Percentiles rank a stretch among this genome's conserved stretches.
Evolutionary conservation across 53 echinoderm and acorn worm genomes (phyloP).

Genomic region (Apostichopus leukothele): DNA sequence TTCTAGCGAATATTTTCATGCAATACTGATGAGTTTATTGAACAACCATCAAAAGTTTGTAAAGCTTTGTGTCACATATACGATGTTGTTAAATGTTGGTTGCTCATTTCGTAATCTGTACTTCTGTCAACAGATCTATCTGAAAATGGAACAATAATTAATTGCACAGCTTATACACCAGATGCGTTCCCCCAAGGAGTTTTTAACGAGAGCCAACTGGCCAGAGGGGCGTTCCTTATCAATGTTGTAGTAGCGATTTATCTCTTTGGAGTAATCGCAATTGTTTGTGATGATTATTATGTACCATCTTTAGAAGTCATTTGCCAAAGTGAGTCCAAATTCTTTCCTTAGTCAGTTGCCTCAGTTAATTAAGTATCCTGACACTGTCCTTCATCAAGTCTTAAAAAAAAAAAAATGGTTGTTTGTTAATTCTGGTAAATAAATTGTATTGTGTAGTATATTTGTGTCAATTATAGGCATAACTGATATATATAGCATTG

Average conservation of each 20-base stretch:
- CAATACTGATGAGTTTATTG: no score
- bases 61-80: no score
- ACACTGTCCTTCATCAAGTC: no score
- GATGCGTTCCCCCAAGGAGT: constrained; percentile 37
- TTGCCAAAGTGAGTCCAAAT: constrained; percentile 47
- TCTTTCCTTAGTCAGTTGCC: not conserved
- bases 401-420: no score
- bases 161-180: constrained; percentile 19
- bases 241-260: constrained; percentile 36
- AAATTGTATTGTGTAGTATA: no score
- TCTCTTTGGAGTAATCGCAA: constrained; percentile 36
- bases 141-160: not conserved
- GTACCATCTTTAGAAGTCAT: constrained; percentile 48
- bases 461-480: no score
- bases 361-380: not conserved
- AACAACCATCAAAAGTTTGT: no score
- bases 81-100: not conserved
- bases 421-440: no score
- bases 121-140: not conserved
- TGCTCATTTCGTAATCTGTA: not conserved
- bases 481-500: no score
- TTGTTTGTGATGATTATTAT: constrained; percentile 47
- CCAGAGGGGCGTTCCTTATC: constrained; percentile 42
- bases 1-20: no score
- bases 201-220: constrained; percentile 2